Base-by-base conservation (phyloP, 2,888 invertebrate genomes). In the Drosophila rubida region DNA sequence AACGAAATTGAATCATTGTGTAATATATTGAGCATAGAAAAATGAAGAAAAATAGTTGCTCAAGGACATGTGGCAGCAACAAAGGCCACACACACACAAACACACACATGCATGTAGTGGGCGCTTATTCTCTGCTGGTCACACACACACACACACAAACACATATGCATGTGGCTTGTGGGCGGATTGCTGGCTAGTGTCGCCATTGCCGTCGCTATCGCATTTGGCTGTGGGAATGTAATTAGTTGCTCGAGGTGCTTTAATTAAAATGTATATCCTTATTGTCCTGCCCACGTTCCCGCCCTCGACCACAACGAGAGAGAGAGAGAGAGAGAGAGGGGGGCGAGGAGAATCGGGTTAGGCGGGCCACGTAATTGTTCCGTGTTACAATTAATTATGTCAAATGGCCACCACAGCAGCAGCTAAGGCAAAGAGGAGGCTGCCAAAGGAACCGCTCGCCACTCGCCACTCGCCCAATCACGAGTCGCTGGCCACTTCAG, bases 181-280 rank as follows among this genome's bases (percentile, higher is more conserved):
- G 14, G 13, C 16, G 16, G 7, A 2, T 25, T n/a, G 8, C 25
- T 39, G 25, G 7, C 1, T 13, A 9, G 49, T 6, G 35, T 44
- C 16, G 39, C 14, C 35, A 32, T 32, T n/a, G 35, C 13, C 35
- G 1, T 35, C 13, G 35, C 7, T 13, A 7, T 35, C 13, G 57
- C 71, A 74, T 74, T 74, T 71, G 72, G 35, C 45, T 50, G 69
- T 71, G 71, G 67, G 69, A 81, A 78, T 87, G 85, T 83, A 83
- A 83, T 83, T 83, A 83, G 82, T 84, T 83, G 82, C 82, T 87
- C 75, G 82, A 83, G 82, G 82, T 83, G 87, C 69, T 87, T 83
- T 87, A 83, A 83, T 83, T 83, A 83, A 83, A 83, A 83, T 87
- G 83, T 81, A 83, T 83, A 87, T 81, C 82, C 85, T 70, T 75